Conservation (phyloP, 2,113 vertebrate genomes). For the Trinectes maculatus region DNA sequence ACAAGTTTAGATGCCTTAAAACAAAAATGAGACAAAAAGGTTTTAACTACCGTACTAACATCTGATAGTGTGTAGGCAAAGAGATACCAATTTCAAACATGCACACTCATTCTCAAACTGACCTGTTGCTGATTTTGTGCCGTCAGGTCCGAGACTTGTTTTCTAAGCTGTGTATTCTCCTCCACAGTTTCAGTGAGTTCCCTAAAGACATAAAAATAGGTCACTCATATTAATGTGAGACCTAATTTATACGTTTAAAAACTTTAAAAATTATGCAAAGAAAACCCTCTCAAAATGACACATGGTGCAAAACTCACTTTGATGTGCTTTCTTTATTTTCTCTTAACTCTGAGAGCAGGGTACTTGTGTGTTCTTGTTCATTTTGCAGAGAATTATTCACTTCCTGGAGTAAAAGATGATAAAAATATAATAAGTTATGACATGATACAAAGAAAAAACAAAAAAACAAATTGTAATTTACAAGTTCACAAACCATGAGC, state of each 20-base stretch:
- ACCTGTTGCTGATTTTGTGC: slow-evolving; percentile 87
- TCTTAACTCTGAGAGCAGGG: slow-evolving; percentile 86
- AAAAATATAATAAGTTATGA: background rate
- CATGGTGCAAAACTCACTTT: slow-evolving; percentile 83
- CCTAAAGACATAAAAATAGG: slow-evolving; percentile 69
- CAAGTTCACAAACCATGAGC: slow-evolving; percentile 80
- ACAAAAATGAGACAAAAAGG: slow-evolving; percentile 22
- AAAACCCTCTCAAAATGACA: background rate
- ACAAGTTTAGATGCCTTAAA: slow-evolving; percentile 80
- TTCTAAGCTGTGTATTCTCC: slow-evolving; percentile 84
- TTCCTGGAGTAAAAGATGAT: slow-evolving; percentile 77
- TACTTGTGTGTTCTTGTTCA: slow-evolving; percentile 85
- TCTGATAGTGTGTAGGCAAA: background rate
- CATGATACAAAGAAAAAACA: background rate
- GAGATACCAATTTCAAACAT: background rate
- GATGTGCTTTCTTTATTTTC: slow-evolving; percentile 92
- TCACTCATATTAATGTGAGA: background rate
- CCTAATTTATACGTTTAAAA: background rate
- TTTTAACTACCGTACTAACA: background rate
- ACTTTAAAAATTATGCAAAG: background rate
- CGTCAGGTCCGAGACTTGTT: slow-evolving; percentile 82
- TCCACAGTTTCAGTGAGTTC: slow-evolving; percentile 86
- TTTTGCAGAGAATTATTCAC: slow-evolving; percentile 83
- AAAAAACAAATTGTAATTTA: background rate
- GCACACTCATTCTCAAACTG: slow-evolving; percentile 10